phyloP scores from a whole-genome alignment of 2,888 invertebrate species.

The Saturnia japonica region DNA sequence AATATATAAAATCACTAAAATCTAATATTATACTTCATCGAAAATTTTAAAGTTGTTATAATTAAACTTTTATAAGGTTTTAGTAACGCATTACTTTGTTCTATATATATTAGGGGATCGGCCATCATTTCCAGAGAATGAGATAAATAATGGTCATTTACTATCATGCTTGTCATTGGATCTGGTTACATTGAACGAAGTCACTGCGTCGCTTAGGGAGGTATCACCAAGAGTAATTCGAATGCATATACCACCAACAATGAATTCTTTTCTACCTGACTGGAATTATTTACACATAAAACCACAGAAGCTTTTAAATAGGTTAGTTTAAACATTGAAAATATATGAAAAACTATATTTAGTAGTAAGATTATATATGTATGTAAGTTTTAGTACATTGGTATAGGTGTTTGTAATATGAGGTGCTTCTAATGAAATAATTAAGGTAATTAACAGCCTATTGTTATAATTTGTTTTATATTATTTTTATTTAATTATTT shows the following conservation, averaged over 20 bases:
- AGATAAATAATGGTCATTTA: constrained; percentile 52
- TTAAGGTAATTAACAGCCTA: too few relatives aligned
- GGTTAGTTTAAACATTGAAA: constrained; percentile 1
- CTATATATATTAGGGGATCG: constrained; percentile 34
- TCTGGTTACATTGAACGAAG: constrained; percentile 41
- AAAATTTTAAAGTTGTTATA: too few relatives aligned
- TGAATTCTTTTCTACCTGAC: constrained; percentile 27
- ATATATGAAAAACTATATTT: not conserved
- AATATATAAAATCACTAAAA: too few relatives aligned
- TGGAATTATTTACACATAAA: constrained; percentile 28
- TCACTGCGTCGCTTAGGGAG: constrained; percentile 39
- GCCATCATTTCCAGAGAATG: constrained; percentile 42
- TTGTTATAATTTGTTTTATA: too few relatives aligned
- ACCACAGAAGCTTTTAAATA: not conserved
- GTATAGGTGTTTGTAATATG: too few relatives aligned
- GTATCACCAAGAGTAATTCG: constrained; percentile 37
- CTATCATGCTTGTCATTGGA: constrained; percentile 53
- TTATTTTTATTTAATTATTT: too few relatives aligned
- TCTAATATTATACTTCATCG: too few relatives aligned
- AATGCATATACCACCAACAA: constrained; percentile 38
- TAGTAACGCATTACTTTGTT: not conserved
- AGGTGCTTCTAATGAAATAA: too few relatives aligned
- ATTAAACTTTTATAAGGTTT: not conserved
- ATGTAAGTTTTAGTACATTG: not conserved
- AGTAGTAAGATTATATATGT: too few relatives aligned